Conservation (phyloP, 1,140 invertebrate genomes). For the Piezodorus guildinii region DNA sequence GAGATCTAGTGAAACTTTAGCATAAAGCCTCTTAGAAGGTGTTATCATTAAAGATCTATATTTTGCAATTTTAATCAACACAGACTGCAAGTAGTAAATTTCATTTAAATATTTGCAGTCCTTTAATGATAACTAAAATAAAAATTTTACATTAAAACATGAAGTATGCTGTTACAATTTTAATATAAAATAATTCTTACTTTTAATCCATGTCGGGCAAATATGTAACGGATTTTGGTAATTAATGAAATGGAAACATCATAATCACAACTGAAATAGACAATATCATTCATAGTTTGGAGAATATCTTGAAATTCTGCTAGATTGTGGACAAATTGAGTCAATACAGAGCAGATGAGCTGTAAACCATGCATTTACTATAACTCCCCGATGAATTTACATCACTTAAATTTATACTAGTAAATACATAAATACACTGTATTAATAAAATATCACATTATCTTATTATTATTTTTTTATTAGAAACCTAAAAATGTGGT, state of each 20-base stretch:
- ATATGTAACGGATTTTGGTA: background rate
- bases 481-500: no score
- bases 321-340: conserved; percentile 50
- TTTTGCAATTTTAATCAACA: background rate
- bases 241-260: background rate
- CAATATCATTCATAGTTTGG: conserved; percentile 62
- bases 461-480: no score
- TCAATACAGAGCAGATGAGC: background rate
- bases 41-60: conserved; percentile 48
- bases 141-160: background rate
- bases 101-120: background rate
- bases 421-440: no score
- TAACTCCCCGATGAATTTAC: no score
- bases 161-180: no score
- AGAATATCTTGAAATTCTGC: conserved; percentile 75
- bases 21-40: conserved; percentile 64
- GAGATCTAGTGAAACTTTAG: conserved; percentile 56
- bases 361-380: background rate
- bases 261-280: conserved; percentile 37
- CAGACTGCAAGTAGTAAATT: background rate
- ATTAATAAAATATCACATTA: no score
- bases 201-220: background rate
- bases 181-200: background rate
- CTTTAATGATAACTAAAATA: background rate
- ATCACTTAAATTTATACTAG: no score